Percentiles rank a stretch among this genome's conserved stretches.
Evolutionary conservation across 2,888 invertebrate species (phyloP).

Genomic region (Hypolimnas misippus): DNA sequence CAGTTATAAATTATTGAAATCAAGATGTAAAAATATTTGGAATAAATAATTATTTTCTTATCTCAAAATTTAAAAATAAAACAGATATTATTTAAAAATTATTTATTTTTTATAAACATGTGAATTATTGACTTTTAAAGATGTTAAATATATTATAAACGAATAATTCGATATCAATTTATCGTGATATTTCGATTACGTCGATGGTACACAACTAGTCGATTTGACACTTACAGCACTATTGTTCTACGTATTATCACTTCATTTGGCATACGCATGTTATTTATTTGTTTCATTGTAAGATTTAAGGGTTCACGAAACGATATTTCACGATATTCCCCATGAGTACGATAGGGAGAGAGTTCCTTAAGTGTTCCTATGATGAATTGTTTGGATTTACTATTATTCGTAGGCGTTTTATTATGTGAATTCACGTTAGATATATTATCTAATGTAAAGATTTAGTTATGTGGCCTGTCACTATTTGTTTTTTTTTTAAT

Average conservation of each 20-base stretch:
- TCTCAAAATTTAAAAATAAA: no score
- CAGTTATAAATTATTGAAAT: no score
- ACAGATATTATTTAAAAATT: no score
- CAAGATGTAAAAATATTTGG: no score
- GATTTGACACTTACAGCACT: constrained; percentile 54
- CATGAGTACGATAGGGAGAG: constrained; percentile 54
- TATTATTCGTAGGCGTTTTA: constrained; percentile 9
- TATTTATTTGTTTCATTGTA: constrained; percentile 66
- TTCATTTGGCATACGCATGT: constrained; percentile 66
- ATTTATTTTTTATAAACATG: no score
- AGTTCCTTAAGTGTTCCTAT: constrained; percentile 51
- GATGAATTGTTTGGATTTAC: constrained; percentile 50
- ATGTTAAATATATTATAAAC: background rate
- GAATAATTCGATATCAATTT: constrained; percentile 27
- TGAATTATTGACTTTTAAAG: background rate
- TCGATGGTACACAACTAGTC: constrained; percentile 49
- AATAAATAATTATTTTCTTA: no score
- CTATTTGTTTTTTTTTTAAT: no score
- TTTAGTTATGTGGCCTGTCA: no score
- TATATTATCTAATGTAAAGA: no score
- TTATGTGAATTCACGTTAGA: background rate
- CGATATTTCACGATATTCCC: constrained; percentile 44
- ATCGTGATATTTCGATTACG: background rate
- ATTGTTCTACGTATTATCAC: constrained; percentile 75
- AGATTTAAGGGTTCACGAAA: constrained; percentile 67